Evolutionary conservation across 2,888 invertebrate genomes (phyloP).

Genomic region (Chirona hameri): DNA sequence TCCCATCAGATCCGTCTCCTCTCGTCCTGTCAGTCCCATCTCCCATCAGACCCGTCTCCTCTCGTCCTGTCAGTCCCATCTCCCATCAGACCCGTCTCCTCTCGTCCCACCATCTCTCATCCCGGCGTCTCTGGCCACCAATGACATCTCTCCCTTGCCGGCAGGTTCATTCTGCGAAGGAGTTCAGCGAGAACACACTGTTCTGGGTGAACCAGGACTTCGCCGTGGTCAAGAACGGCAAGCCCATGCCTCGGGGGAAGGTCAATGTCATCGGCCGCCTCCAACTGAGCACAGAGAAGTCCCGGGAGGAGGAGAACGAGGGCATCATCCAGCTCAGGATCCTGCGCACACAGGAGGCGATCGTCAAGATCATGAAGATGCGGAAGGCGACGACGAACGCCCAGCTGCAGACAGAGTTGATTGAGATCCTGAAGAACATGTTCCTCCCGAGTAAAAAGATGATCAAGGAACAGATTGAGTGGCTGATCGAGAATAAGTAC

Average conservation of each 20-base stretch:
- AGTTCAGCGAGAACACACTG: slow-evolving; percentile 84
- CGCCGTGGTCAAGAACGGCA: slow-evolving; percentile 86
- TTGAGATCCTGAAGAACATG: slow-evolving; percentile 98
- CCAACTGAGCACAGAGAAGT: slow-evolving; percentile 90
- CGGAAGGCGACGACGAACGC: slow-evolving; percentile 90
- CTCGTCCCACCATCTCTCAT: too few species aligned
- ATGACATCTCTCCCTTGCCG: too few species aligned
- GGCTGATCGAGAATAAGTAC: slow-evolving; percentile 98
- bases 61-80: too few species aligned
- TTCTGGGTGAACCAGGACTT: slow-evolving; percentile 99
- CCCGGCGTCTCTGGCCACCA: too few species aligned
- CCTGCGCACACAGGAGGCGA: slow-evolving; percentile 87
- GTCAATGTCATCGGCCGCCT: slow-evolving; percentile 93
- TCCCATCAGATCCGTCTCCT: too few species aligned
- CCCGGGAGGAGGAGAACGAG: slow-evolving; percentile 96
- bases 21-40: too few species aligned
- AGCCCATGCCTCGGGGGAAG: slow-evolving; percentile 90
- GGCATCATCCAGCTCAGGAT: slow-evolving; percentile 96
- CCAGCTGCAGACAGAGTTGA: slow-evolving; percentile 86
- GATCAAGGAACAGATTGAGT: slow-evolving; percentile 99
- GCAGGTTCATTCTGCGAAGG: slow-evolving; percentile 81
- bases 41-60: too few species aligned
- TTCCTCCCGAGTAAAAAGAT: slow-evolving; percentile 98
- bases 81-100: too few species aligned
- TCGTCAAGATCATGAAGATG: slow-evolving; percentile 99